Conservation (phyloP, 2,888 invertebrate genomes). For the Heliconius ethilla region DNA sequence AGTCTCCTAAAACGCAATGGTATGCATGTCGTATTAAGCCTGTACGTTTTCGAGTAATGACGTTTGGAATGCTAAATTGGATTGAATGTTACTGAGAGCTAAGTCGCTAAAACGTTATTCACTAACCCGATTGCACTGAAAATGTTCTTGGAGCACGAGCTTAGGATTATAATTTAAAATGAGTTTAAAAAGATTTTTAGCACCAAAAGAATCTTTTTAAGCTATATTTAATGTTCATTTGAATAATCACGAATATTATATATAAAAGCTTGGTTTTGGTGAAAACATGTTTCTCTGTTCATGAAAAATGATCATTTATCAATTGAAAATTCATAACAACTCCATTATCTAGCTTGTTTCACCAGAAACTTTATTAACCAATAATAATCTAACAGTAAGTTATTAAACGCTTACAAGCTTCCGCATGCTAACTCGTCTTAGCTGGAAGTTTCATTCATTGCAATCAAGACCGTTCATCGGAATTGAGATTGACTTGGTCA, state of each 20-base stretch:
- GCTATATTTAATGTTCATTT: not conserved
- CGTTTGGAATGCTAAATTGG: slow-evolving; percentile 51
- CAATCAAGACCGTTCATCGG: slow-evolving; percentile 59
- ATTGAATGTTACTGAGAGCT: slow-evolving; percentile 48
- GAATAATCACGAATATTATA: not conserved
- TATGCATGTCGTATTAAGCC: slow-evolving; percentile 56
- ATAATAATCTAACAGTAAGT: not conserved
- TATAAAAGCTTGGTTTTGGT: no score
- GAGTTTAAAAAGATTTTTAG: slow-evolving; percentile 19
- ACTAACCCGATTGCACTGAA: slow-evolving; percentile 13
- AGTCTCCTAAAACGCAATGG: slow-evolving; percentile 45
- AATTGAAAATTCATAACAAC: not conserved
- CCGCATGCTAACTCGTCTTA: slow-evolving; percentile 39
- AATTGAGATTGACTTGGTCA: slow-evolving; percentile 64
- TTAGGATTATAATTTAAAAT: slow-evolving; percentile 19
- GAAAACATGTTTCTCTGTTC: not conserved
- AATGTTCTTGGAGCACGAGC: slow-evolving; percentile 21
- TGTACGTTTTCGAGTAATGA: slow-evolving; percentile 51
- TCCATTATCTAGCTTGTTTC: not conserved
- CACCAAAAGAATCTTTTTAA: slow-evolving; percentile 6
- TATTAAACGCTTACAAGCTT: slow-evolving; percentile 30
- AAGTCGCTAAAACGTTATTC: slow-evolving; percentile 30
- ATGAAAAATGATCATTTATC: not conserved
- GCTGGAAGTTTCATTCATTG: slow-evolving; percentile 55
- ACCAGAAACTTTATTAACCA: not conserved